Evolutionary conservation across 1,140 invertebrate species (phyloP), one percentile per base, ranked within the genome.

Genomic region (Ceratitis capitata): DNA sequence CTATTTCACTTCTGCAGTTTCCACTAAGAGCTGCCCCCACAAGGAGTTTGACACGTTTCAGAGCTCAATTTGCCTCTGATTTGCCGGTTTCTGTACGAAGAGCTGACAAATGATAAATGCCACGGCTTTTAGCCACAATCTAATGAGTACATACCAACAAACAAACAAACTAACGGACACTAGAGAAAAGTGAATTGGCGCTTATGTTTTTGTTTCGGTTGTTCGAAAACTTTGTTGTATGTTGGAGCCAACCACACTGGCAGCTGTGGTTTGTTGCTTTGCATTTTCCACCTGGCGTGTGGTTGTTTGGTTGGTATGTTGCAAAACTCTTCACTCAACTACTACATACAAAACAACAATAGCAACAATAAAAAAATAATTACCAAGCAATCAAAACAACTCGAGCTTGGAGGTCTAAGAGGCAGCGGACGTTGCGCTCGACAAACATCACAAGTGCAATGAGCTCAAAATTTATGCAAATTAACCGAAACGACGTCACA

Each of bases 261-360:
- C 23, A 56, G 19, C 51, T 56, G 51, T n/a, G 51, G 51, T 56
- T 56, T 56, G 5, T 19, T 3, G 51, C 51, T 56, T 19, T 23
- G 51, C 51, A 56, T 56, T 35, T 69, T 69, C 32, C 32, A 39
- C n/a, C 19, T 69, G 12, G n/a, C n/a, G n/a, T n/a, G n/a, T n/a
- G n/a, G n/a, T n/a, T n/a, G n/a, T n/a, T n/a, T n/a, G n/a, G n/a
- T n/a, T n/a, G n/a, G 16, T 16, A 39, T 19, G 14, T 19, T 39
- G 61, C 32, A 69, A 35, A 69, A 69, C 61, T 69, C 39, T 69
- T 69, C 32, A 56, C 51, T 56, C 51, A 56, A 56, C 29, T 69
- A 5, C 61, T 32, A 58, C 23, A 47, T 32, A 58, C 16, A 58
- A 61, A 14, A 14, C 58, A 61, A 61, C 61, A 69, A 14, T 23